These are phyloP conservation scores for Scytalopus superciliaris DNA, from an alignment of 2,113 vertebrate genomes.

Conservation along the genomic window DNA sequence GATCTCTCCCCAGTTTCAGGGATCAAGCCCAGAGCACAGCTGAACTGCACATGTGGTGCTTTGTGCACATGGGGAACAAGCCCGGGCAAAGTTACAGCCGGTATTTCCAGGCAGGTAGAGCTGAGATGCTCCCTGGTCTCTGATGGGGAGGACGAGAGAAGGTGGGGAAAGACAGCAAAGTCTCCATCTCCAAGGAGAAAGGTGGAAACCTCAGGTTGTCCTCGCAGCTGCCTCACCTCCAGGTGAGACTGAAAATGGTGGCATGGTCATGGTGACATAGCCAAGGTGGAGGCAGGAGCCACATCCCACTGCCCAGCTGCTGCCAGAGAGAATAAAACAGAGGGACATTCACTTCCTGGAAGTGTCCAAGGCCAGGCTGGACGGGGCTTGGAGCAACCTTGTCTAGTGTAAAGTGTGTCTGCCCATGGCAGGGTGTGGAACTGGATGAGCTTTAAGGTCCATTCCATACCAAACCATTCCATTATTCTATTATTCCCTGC, in stretches of 20 bases:
- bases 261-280: rapidly evolving
- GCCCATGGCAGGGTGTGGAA: background rate
- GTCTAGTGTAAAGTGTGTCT: background rate
- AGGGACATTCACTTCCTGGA: no score
- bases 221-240: rapidly evolving
- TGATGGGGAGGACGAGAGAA: rapidly evolving
- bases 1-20: background rate
- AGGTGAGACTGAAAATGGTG: background rate
- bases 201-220: background rate
- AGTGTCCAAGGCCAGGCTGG: background rate
- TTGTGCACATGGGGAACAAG: conserved; percentile 10
- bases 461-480: background rate
- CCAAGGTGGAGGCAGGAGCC: no score
- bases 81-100: background rate
- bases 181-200: background rate
- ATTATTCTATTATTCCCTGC: background rate
- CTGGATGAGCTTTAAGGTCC: background rate
- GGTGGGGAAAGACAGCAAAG: background rate
- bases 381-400: background rate
- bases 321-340: background rate
- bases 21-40: background rate
- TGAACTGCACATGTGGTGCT: background rate
- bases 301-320: background rate
- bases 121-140: background rate
- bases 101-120: conserved; percentile 4